These are phyloP conservation scores for Caradrina clavipalpis DNA, from an alignment of 2,888 invertebrate species.

Conservation along the genomic window DNA sequence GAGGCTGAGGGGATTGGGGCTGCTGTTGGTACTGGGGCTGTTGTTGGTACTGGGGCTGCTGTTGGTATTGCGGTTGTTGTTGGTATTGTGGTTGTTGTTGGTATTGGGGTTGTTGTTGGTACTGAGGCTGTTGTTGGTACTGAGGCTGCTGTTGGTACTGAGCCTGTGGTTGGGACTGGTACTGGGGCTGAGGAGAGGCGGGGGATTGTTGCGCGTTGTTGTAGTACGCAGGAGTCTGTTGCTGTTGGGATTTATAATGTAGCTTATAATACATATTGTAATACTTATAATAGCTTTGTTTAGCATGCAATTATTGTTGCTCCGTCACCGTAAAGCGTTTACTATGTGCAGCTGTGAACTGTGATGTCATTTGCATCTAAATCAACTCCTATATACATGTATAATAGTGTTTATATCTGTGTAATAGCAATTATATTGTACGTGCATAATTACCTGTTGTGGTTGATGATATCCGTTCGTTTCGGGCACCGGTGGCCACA, in stretches of 20 bases:
- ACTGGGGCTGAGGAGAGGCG: constrained; percentile 62
- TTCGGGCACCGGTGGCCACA: constrained; percentile 96
- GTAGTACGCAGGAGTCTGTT: constrained; percentile 85
- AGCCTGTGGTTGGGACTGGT: constrained; percentile 60
- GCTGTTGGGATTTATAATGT: constrained; percentile 82
- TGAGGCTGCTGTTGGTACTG: constrained; percentile 68
- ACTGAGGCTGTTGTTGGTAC: constrained; percentile 63
- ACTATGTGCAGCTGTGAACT: constrained; percentile 83
- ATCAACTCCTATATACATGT: constrained; percentile 70
- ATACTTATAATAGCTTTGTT: constrained; percentile 57
- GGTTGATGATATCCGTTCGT: constrained; percentile 91
- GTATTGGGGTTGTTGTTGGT: constrained; percentile 69
- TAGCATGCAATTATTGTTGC: constrained; percentile 76
- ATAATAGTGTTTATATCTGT: constrained; percentile 30
- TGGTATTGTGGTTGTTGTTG: constrained; percentile 71
- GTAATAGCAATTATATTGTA: constrained; percentile 11
- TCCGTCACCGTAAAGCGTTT: constrained; percentile 77
- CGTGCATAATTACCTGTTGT: constrained; percentile 90
- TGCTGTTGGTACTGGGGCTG: constrained; percentile 67
- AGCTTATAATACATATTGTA: constrained; percentile 70
- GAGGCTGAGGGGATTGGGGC: constrained; percentile 72
- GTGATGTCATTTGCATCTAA: constrained; percentile 72
- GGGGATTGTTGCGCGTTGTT: constrained; percentile 88
- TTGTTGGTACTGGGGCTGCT: constrained; percentile 68
- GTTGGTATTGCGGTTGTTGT: constrained; percentile 67